Percentiles rank a stretch among this genome's conserved stretches.
Evolutionary conservation across 2,888 invertebrate genomes (phyloP).

Genomic region (Rhopalosiphum nymphaeae): DNA sequence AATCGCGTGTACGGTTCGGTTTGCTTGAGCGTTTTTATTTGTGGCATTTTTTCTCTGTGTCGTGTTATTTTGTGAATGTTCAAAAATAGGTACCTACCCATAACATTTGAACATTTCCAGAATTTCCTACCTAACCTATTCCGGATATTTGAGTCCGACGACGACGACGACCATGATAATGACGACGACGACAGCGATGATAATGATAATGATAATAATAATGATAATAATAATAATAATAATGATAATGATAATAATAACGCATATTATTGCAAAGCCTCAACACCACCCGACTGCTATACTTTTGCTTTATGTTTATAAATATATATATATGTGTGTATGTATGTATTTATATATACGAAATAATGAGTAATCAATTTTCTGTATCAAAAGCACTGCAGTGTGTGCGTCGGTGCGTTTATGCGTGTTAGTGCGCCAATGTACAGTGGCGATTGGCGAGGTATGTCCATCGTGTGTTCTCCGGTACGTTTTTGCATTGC

Average conservation of each 20-base stretch:
- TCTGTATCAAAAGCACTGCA: constrained; percentile 40
- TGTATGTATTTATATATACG: neutral
- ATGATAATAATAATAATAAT: neutral
- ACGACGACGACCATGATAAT: neutral
- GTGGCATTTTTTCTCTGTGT: neutral
- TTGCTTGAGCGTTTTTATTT: neutral
- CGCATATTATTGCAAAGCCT: neutral
- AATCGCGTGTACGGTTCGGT: neutral
- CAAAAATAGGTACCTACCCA: constrained; percentile 39
- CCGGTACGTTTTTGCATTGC: neutral
- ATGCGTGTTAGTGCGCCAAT: neutral
- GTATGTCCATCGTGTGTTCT: constrained; percentile 29
- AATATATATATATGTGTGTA: neutral
- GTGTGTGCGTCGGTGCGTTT: constrained; percentile 12
- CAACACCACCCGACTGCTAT: neutral
- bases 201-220: neutral
- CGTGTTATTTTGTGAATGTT: neutral
- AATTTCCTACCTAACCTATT: constrained; percentile 45
- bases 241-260: neutral
- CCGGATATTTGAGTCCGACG: neutral
- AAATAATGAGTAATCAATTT: constrained; percentile 64
- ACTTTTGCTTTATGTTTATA: neutral
- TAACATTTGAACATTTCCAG: neutral
- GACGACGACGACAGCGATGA: neutral
- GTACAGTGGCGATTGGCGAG: neutral